Evolutionary conservation across 2,797 vertebrate species (phyloP).

Genomic region (Enteromius thamalakanensis): DNA sequence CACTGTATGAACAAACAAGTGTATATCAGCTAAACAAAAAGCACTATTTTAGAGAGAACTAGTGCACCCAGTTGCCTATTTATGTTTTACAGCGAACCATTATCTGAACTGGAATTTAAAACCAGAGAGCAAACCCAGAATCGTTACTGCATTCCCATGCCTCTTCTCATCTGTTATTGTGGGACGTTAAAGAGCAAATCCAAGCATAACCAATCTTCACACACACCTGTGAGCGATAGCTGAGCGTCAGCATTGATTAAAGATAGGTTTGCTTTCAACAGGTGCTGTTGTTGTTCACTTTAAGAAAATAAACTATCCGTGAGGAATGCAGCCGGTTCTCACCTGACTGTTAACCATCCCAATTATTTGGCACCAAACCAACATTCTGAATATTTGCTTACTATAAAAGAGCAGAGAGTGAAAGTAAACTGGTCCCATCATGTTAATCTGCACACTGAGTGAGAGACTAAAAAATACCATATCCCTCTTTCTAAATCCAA

Average conservation of each 20-base stretch:
- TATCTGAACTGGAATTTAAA: background rate
- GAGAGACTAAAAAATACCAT: background rate
- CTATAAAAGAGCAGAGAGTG: constrained; percentile 1
- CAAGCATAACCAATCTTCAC: background rate
- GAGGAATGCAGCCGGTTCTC: constrained; percentile 22
- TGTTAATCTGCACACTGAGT: background rate
- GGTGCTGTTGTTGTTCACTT: constrained; percentile 11
- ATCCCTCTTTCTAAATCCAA: background rate
- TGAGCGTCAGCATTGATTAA: background rate
- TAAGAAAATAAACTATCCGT: background rate
- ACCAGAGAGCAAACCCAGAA: background rate
- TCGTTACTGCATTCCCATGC: background rate
- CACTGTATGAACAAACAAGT: no score
- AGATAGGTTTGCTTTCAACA: background rate
- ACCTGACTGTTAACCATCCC: constrained; percentile 3
- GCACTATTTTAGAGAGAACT: no score
- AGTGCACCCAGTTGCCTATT: no score
- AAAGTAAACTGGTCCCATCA: background rate
- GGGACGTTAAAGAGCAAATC: constrained; percentile 15
- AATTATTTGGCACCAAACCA: constrained; percentile 27
- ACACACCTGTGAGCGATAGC: background rate
- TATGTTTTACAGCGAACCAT: no score
- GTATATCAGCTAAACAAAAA: no score
- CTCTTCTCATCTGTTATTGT: constrained; percentile 8
- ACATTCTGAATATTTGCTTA: background rate